Evolutionary conservation across 2,797 vertebrate species (phyloP).

Genomic region (Erethizon dorsatum): DNA sequence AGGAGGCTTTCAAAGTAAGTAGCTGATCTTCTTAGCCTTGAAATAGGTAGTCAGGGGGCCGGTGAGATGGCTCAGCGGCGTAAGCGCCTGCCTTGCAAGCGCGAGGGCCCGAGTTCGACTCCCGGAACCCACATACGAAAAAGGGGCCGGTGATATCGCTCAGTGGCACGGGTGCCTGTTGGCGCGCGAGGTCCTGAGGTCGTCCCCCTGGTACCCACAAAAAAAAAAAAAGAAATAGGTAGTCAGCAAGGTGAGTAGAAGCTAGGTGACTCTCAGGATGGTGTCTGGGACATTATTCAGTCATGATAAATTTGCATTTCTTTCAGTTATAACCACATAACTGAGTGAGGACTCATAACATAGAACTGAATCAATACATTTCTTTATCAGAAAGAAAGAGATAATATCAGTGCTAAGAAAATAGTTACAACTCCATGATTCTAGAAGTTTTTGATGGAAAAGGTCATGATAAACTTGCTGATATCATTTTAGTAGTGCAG

Average conservation of each 20-base stretch:
- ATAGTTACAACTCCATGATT: not conserved
- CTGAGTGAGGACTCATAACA: not conserved
- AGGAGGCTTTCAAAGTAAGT: not conserved
- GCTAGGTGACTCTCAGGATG: not conserved
- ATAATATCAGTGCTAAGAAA: not conserved
- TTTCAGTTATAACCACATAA: not conserved
- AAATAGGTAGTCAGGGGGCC: not conserved
- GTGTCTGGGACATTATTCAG: not conserved
- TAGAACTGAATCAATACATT: not conserved
- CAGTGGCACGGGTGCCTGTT: too few relatives aligned
- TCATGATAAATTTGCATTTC: not conserved
- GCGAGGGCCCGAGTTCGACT: too few relatives aligned
- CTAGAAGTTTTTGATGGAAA: not conserved
- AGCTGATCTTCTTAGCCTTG: not conserved
- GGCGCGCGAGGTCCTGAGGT: too few relatives aligned
- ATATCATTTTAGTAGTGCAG: conserved; percentile 36
- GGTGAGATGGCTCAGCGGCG: too few relatives aligned
- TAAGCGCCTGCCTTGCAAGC: too few relatives aligned
- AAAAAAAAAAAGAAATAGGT: too few relatives aligned
- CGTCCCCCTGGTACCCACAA: too few relatives aligned
- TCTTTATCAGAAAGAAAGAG: not conserved
- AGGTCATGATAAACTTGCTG: conserved; percentile 11
- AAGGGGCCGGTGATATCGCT: too few relatives aligned
- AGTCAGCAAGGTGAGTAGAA: not conserved
- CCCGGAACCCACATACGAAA: too few relatives aligned